Conservation (phyloP, 1,140 invertebrate species). For the Pseudomyrmex cubaensis region DNA sequence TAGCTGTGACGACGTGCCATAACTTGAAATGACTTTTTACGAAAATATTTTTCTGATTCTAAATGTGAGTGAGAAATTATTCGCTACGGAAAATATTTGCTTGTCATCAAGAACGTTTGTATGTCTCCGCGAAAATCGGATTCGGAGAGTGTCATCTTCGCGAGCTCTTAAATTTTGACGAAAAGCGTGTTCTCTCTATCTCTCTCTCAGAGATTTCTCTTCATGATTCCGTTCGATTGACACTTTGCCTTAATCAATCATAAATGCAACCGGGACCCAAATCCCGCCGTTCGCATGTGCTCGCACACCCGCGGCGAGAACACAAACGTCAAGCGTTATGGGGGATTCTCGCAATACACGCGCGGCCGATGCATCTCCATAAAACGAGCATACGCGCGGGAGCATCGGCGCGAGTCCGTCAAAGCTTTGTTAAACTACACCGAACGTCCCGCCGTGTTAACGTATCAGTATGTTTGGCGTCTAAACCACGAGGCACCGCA, state of each 20-base stretch:
- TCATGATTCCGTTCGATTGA: too few species aligned
- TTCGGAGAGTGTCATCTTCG: too few species aligned
- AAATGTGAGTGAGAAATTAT: conserved; percentile 1
- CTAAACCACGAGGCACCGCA: conserved; percentile 67
- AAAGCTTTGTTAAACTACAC: conserved; percentile 57
- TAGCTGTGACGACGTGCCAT: neutral
- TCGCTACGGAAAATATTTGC: neutral
- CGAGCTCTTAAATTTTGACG: too few species aligned
- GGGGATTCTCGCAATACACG: conserved; percentile 2
- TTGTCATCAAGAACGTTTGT: too few species aligned
- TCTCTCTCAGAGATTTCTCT: too few species aligned
- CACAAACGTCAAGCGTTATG: neutral
- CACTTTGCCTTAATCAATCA: too few species aligned
- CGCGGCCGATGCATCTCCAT: conserved; percentile 48
- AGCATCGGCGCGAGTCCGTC: conserved; percentile 30
- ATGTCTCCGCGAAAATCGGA: too few species aligned
- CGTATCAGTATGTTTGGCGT: conserved; percentile 71
- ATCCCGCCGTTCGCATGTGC: too few species aligned
- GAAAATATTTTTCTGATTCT: neutral
- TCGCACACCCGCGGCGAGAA: too few species aligned
- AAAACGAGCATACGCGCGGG: conserved; percentile 39
- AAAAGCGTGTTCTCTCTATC: too few species aligned
- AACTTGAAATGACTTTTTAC: neutral
- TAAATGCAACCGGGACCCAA: too few species aligned
- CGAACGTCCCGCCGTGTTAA: conserved; percentile 52